Conservation (phyloP, 2,797 vertebrate genomes). For the Xyrichtys novacula region DNA sequence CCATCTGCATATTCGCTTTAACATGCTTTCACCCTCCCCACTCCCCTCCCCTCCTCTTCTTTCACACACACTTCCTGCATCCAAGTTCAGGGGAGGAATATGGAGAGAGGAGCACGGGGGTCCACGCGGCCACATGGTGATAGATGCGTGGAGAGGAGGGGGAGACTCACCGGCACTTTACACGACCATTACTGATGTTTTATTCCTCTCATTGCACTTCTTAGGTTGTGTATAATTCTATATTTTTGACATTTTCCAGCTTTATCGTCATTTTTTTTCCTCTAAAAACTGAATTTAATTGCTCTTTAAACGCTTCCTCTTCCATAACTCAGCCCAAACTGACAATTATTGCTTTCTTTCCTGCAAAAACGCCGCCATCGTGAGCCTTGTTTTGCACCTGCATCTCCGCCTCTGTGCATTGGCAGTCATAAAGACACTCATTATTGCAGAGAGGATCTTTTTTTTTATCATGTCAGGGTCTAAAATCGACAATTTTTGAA, state of each 20-base stretch:
- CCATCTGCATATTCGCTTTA: constrained; percentile 26
- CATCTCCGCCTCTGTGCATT: not conserved
- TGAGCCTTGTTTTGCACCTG: not conserved
- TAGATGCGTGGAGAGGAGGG: constrained; percentile 18
- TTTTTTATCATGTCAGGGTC: not conserved
- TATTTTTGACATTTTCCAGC: too few species aligned
- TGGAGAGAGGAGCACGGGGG: constrained; percentile 26
- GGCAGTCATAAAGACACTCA: not conserved
- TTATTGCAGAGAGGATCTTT: not conserved
- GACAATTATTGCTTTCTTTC: too few species aligned
- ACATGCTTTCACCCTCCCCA: not conserved
- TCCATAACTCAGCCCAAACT: too few species aligned
- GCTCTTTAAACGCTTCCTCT: too few species aligned
- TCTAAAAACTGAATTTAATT: too few species aligned
- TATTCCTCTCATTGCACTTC: not conserved
- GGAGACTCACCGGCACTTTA: constrained; percentile 37
- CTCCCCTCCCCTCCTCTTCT: not conserved
- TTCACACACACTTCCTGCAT: constrained; percentile 12
- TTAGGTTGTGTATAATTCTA: too few species aligned
- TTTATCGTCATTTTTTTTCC: too few species aligned
- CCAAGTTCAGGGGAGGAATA: constrained; percentile 39
- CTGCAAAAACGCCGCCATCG: too few species aligned
- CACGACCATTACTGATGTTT: constrained; percentile 31
- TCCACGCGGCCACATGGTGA: constrained; percentile 68
- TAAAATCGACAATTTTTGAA: not conserved